Base-by-base conservation (phyloP, 2,113 vertebrate genomes). In the Alethe diademata region DNA sequence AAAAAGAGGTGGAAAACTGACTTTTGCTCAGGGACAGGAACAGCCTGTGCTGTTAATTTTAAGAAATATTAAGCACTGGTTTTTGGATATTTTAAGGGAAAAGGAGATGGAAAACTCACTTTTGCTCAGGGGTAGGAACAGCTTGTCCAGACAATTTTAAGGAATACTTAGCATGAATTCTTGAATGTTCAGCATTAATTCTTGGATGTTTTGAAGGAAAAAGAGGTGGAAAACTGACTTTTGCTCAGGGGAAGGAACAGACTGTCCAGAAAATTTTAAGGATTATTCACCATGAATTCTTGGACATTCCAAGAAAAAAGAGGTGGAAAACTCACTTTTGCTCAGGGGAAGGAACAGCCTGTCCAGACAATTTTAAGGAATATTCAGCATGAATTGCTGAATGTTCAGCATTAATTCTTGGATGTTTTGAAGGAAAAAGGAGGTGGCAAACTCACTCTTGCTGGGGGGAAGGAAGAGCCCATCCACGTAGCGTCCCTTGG, bases 401-500 rank as follows among this genome's bases (percentile, higher is more conserved):
- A n/a, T 38, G 28, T 40, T 61, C 24, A 61, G 3, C 18, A 29
- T 14, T 1, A 14, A 40, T 40, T 40, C 3, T 11, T 4, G 70
- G 9, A 4, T 8, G 25, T 71, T 20, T 47, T 15, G 4, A 11
- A 5, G 57, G 24, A 8, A 42, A 35, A 88, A 73, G 56, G 73
- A 73, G 5, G 1, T 9, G 38, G 42, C 22, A 16, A 51, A 83
- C 98, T 98, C 78, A 99, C 99, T 98, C 98, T 98, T 99, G 97
- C 98, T 98, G 2, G 99, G 98, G 5, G 98, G 98, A 35, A 99
- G 96, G 83, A 98, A 99, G 26, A 97, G 64, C 3, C 99, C 99
- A 11, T 99, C 98, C 9, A 99, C 97, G 8, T 96, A 97, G 22
- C 99, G 99, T 10, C 98, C 97, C 86, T 98, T 99, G 61, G 98